Conservation (phyloP, 2,888 invertebrate species). For the Dryadula phaetusa region DNA sequence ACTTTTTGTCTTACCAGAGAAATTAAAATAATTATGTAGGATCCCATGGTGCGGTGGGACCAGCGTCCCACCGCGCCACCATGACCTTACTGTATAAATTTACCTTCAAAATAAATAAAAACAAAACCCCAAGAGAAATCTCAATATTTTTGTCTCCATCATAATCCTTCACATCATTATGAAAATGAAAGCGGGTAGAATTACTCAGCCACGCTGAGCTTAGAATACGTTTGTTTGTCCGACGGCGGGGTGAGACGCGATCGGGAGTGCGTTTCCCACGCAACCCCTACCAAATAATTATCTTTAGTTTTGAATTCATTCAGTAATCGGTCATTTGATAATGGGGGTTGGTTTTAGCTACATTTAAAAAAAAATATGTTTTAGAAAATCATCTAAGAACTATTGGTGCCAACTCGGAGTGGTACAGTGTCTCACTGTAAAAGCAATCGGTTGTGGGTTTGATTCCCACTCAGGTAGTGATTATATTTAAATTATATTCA, state of each 20-base stretch:
- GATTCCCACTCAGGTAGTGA: too few species aligned
- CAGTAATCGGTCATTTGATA: constrained; percentile 30
- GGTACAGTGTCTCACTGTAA: too few species aligned
- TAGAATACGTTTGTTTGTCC: constrained; percentile 33
- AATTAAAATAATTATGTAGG: too few species aligned
- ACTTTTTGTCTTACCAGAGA: too few species aligned
- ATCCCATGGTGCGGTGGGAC: too few species aligned
- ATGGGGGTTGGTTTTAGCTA: constrained; percentile 20
- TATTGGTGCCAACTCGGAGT: too few species aligned
- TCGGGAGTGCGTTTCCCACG: constrained; percentile 56
- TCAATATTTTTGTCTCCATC: not conserved
- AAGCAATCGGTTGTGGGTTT: too few species aligned
- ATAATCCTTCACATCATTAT: constrained; percentile 13
- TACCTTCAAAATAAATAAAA: not conserved
- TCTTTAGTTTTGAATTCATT: constrained; percentile 40
- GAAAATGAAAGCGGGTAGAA: constrained; percentile 31
- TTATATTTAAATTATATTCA: too few species aligned
- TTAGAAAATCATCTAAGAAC: too few species aligned
- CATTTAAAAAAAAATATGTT: too few species aligned
- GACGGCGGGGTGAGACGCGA: constrained; percentile 47
- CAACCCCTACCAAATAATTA: constrained; percentile 43
- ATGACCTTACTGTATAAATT: too few species aligned
- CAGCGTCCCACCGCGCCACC: too few species aligned
- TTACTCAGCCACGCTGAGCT: constrained; percentile 21
- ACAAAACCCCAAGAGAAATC: not conserved